phyloP scores from a whole-genome alignment of 2,113 vertebrate genomes.

The Pterocles burchelli region DNA sequence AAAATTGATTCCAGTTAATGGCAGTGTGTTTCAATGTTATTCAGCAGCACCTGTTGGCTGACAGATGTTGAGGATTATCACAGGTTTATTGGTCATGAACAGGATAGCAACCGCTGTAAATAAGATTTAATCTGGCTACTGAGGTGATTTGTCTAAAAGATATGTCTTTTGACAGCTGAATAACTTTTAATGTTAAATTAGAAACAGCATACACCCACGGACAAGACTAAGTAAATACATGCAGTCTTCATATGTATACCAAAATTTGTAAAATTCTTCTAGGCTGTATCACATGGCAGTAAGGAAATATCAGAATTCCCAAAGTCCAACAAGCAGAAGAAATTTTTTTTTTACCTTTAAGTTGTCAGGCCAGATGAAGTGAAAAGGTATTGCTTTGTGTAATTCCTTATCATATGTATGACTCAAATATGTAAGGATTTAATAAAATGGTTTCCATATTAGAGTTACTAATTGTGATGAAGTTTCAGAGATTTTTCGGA shows the following conservation, averaged over 20 bases:
- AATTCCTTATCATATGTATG: background rate
- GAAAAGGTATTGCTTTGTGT: background rate
- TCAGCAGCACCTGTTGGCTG: constrained; percentile 44
- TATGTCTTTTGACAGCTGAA: background rate
- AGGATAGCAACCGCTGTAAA: constrained; percentile 24
- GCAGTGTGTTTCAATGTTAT: background rate
- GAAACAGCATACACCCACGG: background rate
- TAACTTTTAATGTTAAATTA: constrained; percentile 13
- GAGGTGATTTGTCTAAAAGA: background rate
- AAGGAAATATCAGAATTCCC: background rate
- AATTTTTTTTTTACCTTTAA: background rate
- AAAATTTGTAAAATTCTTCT: background rate
- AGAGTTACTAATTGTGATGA: background rate
- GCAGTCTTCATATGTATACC: background rate
- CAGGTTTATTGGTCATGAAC: constrained; percentile 49
- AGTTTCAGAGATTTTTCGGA: constrained; percentile 8
- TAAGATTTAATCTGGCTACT: constrained; percentile 36
- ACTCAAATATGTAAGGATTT: background rate
- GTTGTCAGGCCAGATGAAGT: background rate
- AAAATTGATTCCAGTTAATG: constrained; percentile 50
- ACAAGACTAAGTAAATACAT: background rate
- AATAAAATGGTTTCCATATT: background rate
- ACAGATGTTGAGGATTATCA: constrained; percentile 63
- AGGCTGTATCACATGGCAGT: background rate
- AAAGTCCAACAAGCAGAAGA: background rate